Conservation (phyloP, 2,113 vertebrate species). For the Eolophus roseicapilla region DNA sequence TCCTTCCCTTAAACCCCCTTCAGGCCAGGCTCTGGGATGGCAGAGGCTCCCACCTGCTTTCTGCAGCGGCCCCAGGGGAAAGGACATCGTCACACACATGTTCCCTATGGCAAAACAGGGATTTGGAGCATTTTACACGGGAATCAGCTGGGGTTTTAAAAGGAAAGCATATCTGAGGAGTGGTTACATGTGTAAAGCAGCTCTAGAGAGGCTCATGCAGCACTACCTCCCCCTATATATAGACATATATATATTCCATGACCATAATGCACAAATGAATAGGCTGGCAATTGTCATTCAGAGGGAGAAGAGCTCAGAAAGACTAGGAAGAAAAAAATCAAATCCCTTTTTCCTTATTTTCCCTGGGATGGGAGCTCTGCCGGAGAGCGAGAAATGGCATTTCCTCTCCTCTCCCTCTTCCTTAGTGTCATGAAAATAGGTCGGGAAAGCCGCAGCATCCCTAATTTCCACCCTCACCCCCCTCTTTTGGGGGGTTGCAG, state of each 20-base stretch:
- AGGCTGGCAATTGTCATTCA: background rate
- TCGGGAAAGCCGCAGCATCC: background rate
- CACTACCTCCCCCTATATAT: background rate
- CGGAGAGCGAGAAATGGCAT: background rate
- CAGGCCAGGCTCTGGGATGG: fast-evolving
- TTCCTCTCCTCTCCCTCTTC: background rate
- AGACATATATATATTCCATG: background rate
- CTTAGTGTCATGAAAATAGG: background rate
- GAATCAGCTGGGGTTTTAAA: background rate
- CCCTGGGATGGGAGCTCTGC: background rate
- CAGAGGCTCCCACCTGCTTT: background rate
- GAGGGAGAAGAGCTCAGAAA: background rate
- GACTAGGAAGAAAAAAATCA: background rate
- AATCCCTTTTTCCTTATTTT: background rate
- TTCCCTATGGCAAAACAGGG: fast-evolving
- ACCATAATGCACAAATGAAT: background rate
- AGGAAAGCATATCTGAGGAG: background rate
- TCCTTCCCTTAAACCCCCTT: background rate
- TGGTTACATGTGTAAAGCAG: background rate
- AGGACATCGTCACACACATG: fast-evolving
- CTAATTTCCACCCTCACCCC: fast-evolving
- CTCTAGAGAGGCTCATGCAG: background rate
- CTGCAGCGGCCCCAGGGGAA: background rate
- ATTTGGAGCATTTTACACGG: background rate
- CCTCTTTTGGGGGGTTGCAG: background rate